Base-by-base conservation (phyloP, 2,113 vertebrate genomes). In the Gopherus evgoodei region DNA sequence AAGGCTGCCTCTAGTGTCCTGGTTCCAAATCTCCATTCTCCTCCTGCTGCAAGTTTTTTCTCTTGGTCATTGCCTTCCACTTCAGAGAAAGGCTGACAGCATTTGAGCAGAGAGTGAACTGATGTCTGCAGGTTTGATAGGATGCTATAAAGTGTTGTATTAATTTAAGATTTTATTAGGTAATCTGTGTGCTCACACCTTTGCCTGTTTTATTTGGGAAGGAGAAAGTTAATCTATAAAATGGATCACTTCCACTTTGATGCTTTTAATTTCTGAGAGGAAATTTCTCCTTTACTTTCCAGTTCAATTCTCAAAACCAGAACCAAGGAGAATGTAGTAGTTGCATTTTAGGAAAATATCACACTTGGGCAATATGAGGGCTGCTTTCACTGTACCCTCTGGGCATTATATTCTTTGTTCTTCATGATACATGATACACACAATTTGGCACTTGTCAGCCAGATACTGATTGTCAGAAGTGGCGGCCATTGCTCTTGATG, bases 1-100 rank as follows among this genome's bases (percentile, higher is more conserved):
- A 44, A 44, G 0, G 0, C 11, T 16, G 52, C 44, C 24, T 93
- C 87, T 69, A 88, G 16, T 49, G 24, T 50, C 72, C 87, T 54
- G 22, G 3, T 56, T 94, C 83, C 49, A 76, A 56, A 21, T 56
- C 65, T 69, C 25, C 29, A 5, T 5, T 21, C 5, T 47, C 27
- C 8, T 83, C 7, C 52, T 90, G 59, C 59, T 75, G 17, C 4
- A 53, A n/a, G 27, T 38, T 91, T 16, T 3, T 47, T 47, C 24
- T 0, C 1, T 25, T 57, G 35, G 35, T 27, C 17, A 69, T 79
- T 49, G 81, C 69, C 69, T 52, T 94, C 65, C 21, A 38, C 35
- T 21, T 9, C 35, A 69, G 65, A 38, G 65, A 35, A 10, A 38
- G 16, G 8, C 10, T 8, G 65, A 69, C 9, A n/a, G 9, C 35